Percentiles rank a stretch among this genome's conserved stretches.
These are phyloP conservation scores for roundworm (Caenorhabditis elegans) DNA, from an alignment of 1,140 invertebrate species.

Conservation along the genomic window DNA sequence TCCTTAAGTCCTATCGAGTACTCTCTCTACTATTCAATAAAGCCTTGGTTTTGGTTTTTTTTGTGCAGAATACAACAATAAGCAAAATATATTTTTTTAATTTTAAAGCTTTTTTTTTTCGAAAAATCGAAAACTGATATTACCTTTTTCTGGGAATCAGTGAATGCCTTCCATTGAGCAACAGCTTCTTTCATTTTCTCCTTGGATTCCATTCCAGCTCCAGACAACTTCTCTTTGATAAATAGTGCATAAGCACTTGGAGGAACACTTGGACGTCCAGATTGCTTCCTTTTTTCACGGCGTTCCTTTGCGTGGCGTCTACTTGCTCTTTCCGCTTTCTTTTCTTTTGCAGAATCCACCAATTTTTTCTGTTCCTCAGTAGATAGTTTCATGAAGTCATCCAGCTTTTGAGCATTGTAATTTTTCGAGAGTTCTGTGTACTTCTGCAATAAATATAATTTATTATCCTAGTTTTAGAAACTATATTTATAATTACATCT, in stretches of 20 bases:
- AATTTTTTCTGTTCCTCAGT: not conserved
- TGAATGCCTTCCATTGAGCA: not conserved
- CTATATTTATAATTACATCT: no score
- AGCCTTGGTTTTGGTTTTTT: no score
- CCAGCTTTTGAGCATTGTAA: not conserved
- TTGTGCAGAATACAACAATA: no score
- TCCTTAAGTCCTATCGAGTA: no score
- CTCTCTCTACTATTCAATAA: no score
- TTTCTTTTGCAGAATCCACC: not conserved
- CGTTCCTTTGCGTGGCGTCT: not conserved
- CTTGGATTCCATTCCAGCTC: not conserved
- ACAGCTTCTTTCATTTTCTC: constrained; percentile 9
- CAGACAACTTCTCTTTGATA: constrained; percentile 1
- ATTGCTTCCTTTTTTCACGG: not conserved
- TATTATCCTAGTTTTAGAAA: no score
- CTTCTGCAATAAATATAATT: not conserved
- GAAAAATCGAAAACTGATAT: no score
- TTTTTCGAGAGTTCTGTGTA: not conserved
- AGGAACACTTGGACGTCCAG: not conserved
- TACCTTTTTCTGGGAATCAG: not conserved
- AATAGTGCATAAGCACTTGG: not conserved
- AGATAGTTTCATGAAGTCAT: not conserved
- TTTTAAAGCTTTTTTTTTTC: no score
- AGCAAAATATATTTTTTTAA: no score
- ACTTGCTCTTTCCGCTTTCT: not conserved